Evolutionary conservation across 2,797 vertebrate species (phyloP), one percentile per base, ranked within the genome.

Genomic region (Chiloscyllium punctatum): DNA sequence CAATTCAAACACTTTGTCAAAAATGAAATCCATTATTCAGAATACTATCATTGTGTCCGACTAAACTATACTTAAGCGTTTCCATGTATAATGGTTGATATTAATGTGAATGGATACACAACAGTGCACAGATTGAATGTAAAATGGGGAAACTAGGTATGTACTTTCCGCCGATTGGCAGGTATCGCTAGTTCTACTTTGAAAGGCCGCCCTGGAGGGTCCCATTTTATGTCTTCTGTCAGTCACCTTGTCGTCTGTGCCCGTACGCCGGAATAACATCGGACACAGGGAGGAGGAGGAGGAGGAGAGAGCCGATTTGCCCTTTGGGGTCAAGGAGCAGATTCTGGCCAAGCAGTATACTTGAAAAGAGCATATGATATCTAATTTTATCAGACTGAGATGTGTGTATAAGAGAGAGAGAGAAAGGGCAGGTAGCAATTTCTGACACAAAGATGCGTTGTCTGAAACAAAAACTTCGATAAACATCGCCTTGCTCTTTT

Each of bases 291-390:
- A 96, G 97, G 96, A 68, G 90, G 90, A 62, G 90, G 62, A 69
- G 90, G 90, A 62, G 90, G 90, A 69, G 90, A 69, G 62, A 68
- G n/a, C 62, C 33, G 96, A 96, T 97, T 96, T 96, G 96, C 96
- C 97, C 94, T 48, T 96, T 94, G 96, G 87, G 97, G 97, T 97
- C 97, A 97, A 97, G 97, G 97, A 97, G 97, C 97, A 98, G 96
- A 96, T 96, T 97, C 96, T 96, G 96, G 97, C 97, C 96, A 95
- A 15, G 42, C 25, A 95, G 68, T 42, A 94, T 30, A 69, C 69
- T 51, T 33, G 33, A 51, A 74, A 51, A 51, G 94, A 95, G 8
- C 42, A 53, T 72, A 53, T 71, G 42, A 53, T 74, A 21, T 21
- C 71, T 53, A 94, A 51, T 42, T 51, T 95, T 95, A 77, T 53